Evolutionary conservation across 2,113 vertebrate genomes (phyloP).

Genomic region (Scolopax mira): DNA sequence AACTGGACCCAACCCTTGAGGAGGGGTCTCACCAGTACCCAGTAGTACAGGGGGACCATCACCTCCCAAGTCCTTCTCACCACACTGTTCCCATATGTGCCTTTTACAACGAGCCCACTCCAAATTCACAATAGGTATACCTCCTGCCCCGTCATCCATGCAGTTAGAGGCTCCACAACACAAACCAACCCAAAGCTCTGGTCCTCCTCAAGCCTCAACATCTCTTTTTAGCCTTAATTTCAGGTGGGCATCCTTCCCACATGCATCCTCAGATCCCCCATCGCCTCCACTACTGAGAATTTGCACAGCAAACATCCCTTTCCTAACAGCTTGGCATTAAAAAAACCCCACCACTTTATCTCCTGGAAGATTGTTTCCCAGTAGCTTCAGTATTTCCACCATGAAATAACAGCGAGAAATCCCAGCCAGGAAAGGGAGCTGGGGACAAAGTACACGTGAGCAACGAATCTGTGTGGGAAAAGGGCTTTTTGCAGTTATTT

Average conservation of each 20-base stretch:
- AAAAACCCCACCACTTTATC: neutral
- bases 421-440: neutral
- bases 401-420: accelerated
- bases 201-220: neutral
- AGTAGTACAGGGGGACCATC: too few relatives aligned
- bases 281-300: neutral
- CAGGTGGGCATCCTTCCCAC: neutral
- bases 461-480: neutral
- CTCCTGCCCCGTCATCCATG: accelerated
- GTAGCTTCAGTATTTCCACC: neutral
- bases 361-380: neutral
- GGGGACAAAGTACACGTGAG: neutral
- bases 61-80: too few relatives aligned
- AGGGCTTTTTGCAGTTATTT: neutral
- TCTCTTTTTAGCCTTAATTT: neutral
- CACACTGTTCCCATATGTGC: accelerated
- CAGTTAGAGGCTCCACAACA: neutral
- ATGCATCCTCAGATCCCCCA: neutral
- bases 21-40: too few relatives aligned
- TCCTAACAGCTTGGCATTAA: neutral
- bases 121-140: accelerated
- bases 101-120: too few relatives aligned
- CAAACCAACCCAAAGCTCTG: neutral
- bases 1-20: too few relatives aligned
- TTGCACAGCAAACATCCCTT: neutral